Conservation (phyloP, 2,888 invertebrate genomes). For the Andrena flavipes region DNA sequence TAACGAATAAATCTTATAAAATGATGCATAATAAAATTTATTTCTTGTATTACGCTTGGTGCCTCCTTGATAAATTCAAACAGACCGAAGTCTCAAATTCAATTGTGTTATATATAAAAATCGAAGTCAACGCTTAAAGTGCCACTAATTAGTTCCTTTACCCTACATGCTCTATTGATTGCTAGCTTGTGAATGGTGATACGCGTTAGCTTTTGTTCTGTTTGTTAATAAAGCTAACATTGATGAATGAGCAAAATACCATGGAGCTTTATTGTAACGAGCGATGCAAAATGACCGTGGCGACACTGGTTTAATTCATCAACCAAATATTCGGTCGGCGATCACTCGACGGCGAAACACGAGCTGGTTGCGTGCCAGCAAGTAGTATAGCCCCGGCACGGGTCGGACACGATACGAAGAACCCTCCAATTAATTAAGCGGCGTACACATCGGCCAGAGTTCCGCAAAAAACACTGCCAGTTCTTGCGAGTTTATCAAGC, state of each 20-base stretch:
- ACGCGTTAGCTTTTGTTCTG: background rate
- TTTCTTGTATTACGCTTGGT: too few species aligned
- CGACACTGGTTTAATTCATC: background rate
- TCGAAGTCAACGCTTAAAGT: too few species aligned
- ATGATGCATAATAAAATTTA: too few species aligned
- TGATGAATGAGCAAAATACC: too few species aligned
- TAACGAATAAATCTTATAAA: too few species aligned
- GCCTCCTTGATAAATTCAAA: too few species aligned
- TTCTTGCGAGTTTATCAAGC: conserved; percentile 36
- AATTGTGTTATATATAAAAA: too few species aligned
- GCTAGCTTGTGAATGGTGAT: too few species aligned
- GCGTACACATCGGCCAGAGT: conserved; percentile 31
- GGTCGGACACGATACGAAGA: conserved; percentile 57
- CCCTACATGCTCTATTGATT: too few species aligned
- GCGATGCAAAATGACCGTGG: background rate
- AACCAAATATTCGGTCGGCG: background rate
- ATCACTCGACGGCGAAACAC: conserved; percentile 17
- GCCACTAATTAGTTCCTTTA: too few species aligned
- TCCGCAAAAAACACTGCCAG: conserved; percentile 8
- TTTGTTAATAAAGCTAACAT: background rate
- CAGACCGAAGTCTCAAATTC: too few species aligned
- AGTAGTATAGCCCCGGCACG: conserved; percentile 58
- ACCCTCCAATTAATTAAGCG: conserved; percentile 62
- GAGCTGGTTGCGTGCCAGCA: conserved; percentile 40
- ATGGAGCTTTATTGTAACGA: background rate